A percentile compares a stretch with the other conserved stretches of the same genome.
Evolutionary conservation across 2,888 invertebrate genomes (phyloP).

Genomic region (Mellilla xanthometata): DNA sequence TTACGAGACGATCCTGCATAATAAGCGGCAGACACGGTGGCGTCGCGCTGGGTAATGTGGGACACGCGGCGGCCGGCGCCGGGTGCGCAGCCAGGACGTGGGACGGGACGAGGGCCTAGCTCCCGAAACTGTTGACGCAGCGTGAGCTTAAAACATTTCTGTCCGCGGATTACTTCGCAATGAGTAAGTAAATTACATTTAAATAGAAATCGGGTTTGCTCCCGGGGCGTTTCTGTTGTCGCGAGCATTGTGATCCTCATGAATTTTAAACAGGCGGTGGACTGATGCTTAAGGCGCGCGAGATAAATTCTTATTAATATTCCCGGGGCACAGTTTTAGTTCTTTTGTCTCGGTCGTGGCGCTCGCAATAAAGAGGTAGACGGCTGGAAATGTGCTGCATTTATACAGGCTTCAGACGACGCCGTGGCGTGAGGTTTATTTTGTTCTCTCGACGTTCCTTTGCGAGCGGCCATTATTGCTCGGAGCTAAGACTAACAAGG

Average conservation of each 20-base stretch:
- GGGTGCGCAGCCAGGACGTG: too few species aligned
- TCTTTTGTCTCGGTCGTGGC: conserved; percentile 67
- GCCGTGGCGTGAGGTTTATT: conserved; percentile 61
- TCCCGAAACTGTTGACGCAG: conserved; percentile 52
- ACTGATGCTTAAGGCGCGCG: conserved; percentile 44
- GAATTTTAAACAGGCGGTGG: conserved; percentile 41
- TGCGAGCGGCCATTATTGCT: conserved; percentile 69
- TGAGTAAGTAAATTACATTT: conserved; percentile 59
- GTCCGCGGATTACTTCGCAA: conserved; percentile 51
- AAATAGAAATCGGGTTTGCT: conserved; percentile 42
- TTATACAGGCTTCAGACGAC: conserved; percentile 64
- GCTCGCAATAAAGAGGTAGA: conserved; percentile 74
- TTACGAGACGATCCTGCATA: conserved; percentile 41
- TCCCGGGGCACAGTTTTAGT: conserved; percentile 60
- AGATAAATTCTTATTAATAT: conserved; percentile 73
- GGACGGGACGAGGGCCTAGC: conserved; percentile 33
- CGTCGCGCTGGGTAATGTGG: too few species aligned
- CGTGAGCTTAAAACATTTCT: conserved; percentile 51
- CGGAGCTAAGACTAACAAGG: conserved; percentile 71
- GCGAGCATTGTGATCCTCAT: conserved; percentile 40
- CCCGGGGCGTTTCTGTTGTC: conserved; percentile 18
- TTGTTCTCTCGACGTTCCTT: conserved; percentile 66
- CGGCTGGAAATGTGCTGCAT: conserved; percentile 74
- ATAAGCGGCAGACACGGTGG: conserved; percentile 31
- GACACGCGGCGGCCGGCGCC: too few species aligned